A percentile compares a stretch with the other conserved stretches of the same genome.
phyloP scores from a whole-genome alignment of 2,888 invertebrate genomes.

The Brachynemurus nebulosus region DNA sequence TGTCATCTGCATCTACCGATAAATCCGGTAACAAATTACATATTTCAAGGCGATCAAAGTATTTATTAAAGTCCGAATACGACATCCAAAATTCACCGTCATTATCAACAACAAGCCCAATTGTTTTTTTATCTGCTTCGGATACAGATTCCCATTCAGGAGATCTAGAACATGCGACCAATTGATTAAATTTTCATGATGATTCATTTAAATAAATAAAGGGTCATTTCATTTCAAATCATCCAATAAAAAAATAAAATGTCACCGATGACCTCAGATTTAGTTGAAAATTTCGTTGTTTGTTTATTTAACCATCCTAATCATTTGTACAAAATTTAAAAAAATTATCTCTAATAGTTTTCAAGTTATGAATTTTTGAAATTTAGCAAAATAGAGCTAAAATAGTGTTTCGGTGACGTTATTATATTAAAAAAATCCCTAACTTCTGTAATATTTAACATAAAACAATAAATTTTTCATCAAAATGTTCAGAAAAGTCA shows the following conservation, averaged over 20 bases:
- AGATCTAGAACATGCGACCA: conserved; percentile 39
- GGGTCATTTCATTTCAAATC: too few relatives aligned
- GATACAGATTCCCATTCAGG: conserved; percentile 86
- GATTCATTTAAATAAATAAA: not conserved
- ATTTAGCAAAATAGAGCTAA: too few relatives aligned
- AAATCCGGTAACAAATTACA: conserved; percentile 94
- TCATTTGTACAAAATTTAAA: too few relatives aligned
- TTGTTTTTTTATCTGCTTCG: conserved; percentile 66
- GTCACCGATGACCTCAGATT: too few relatives aligned
- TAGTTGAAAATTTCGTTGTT: not conserved
- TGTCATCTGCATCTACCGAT: conserved; percentile 55
- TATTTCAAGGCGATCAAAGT: conserved; percentile 76
- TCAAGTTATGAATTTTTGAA: too few relatives aligned
- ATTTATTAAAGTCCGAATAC: conserved; percentile 72
- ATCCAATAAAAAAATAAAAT: too few relatives aligned
- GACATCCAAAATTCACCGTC: conserved; percentile 99
- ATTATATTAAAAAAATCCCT: too few relatives aligned
- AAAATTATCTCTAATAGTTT: too few relatives aligned
- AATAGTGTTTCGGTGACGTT: too few relatives aligned
- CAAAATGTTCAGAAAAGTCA: too few relatives aligned
- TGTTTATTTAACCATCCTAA: not conserved
- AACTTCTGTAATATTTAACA: too few relatives aligned
- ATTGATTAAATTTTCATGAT: not conserved
- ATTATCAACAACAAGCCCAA: conserved; percentile 77
- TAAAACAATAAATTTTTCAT: too few relatives aligned